Percentiles rank a stretch among this genome's conserved stretches.
phyloP scores from a whole-genome alignment of 92 coral and sea anemone species.

The Phenganax subtilis region DNA sequence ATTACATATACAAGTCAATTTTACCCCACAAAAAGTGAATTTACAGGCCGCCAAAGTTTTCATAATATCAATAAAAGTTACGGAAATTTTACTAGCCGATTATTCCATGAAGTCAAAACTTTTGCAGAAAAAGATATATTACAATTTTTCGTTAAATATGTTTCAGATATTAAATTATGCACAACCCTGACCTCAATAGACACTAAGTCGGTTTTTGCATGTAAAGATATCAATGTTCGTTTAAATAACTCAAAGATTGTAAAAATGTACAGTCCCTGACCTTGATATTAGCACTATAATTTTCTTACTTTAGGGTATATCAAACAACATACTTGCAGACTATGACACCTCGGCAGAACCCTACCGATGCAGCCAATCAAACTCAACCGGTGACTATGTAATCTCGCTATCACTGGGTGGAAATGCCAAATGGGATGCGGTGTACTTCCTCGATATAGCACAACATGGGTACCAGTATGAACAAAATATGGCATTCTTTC shows the following conservation, averaged over 20 bases:
- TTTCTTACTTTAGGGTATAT: slow-evolving; percentile 48
- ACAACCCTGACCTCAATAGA: too few species aligned
- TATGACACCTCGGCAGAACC: slow-evolving; percentile 67
- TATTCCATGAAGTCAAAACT: too few species aligned
- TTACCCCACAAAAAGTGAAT: too few species aligned
- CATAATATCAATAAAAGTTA: too few species aligned
- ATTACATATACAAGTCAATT: too few species aligned
- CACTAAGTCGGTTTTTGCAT: too few species aligned
- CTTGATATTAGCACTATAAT: neutral
- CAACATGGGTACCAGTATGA: slow-evolving; percentile 74
- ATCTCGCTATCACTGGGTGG: slow-evolving; percentile 56
- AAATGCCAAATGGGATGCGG: slow-evolving; percentile 83
- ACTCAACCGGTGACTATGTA: slow-evolving; percentile 32
- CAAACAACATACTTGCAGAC: slow-evolving; percentile 57
- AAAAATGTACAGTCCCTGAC: neutral
- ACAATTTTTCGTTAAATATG: too few species aligned
- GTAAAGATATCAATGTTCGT: neutral
- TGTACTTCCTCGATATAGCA: slow-evolving; percentile 81
- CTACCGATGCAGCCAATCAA: neutral
- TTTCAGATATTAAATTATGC: too few species aligned
- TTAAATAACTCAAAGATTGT: neutral
- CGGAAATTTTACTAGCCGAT: too few species aligned
- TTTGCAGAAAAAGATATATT: too few species aligned
- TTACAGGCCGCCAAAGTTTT: too few species aligned
- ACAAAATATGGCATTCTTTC: slow-evolving; percentile 92